Base-by-base conservation (phyloP, 2,113 vertebrate species). In the Pelobates fuscus region DNA sequence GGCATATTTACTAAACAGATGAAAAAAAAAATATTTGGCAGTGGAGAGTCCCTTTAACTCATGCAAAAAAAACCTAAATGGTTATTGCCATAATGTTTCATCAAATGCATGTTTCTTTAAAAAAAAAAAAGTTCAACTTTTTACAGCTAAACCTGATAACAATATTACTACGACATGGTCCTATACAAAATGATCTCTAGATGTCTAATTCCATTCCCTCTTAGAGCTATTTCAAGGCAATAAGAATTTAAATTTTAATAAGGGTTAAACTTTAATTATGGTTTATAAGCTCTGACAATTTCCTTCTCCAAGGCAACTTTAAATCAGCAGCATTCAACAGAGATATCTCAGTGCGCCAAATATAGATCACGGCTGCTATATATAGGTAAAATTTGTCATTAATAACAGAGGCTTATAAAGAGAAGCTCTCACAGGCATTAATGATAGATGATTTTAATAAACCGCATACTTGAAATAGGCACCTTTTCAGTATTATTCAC, bases 361-460 rank as follows among this genome's bases (percentile, higher is more conserved):
- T 61, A 14, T 69, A 54, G 59, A 80, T 63, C 67, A 71, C 5
- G 17, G 25, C 0, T 43, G 49, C 29, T 49, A 5, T 43, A 0
- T 1, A 2, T 54, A 60, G 55, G 69, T 14, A 23, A 18, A 3
- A 62, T 24, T 0, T 18, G 5, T 43, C 61, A 79, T 62, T 78
- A 71, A 0, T 2, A 43, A 8, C n/a, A n/a, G 11, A 3, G 7
- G 14, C 21, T 49, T 29, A 18, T 0, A 2, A 2, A n/a, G 23
- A 44, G 30, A 10, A 32, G 32, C 32, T 37, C 32, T 30, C 30
- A 67, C 8, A 55, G 17, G 20, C 23, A 24, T 69, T 57, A 15
- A 26, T 67, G 32, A 37, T 26, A 88, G 82, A 80, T 82, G 83
- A 87, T 86, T 88, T 87, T 54, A 32, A 67, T 54, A 68, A 52